Conservation (phyloP, 2,113 vertebrate species). For the Clinocottus analis region DNA sequence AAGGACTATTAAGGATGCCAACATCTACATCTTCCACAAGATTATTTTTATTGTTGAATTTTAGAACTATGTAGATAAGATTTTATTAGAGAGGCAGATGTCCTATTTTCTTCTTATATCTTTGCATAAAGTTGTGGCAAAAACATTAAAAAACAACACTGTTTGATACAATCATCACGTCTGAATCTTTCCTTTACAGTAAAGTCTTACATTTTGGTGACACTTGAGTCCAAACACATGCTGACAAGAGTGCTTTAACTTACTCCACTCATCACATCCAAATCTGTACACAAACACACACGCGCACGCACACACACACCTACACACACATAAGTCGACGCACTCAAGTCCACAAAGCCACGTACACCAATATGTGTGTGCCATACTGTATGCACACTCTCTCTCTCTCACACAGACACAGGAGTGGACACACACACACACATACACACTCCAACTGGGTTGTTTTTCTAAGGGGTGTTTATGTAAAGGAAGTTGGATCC, state of each 20-base stretch:
- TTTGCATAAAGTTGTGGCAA: not conserved
- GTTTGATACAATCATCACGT: constrained; percentile 7
- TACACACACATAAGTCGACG: constrained; percentile 6
- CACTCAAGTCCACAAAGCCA: not conserved
- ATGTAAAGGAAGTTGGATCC: constrained; percentile 77
- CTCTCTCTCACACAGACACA: constrained; percentile 13
- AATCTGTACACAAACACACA: constrained; percentile 28
- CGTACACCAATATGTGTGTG: constrained; percentile 32
- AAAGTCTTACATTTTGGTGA: not conserved
- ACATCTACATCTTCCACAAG: not conserved
- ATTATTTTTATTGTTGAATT: not conserved
- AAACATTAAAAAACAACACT: not conserved
- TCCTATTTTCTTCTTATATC: not conserved
- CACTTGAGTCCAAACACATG: constrained; percentile 15
- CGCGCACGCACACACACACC: constrained; percentile 9
- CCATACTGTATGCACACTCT: constrained; percentile 19
- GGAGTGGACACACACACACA: constrained; percentile 14
- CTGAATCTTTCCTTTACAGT: constrained; percentile 9
- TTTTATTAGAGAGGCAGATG: not conserved
- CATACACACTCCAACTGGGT: constrained; percentile 41
- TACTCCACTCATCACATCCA: constrained; percentile 37
- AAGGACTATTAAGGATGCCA: not conserved
- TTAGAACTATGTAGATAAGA: not conserved
- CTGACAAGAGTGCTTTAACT: constrained; percentile 38
- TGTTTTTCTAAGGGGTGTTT: constrained; percentile 80